Conservation (phyloP, 2,888 invertebrate species). For the Hypercompe scribonia region DNA sequence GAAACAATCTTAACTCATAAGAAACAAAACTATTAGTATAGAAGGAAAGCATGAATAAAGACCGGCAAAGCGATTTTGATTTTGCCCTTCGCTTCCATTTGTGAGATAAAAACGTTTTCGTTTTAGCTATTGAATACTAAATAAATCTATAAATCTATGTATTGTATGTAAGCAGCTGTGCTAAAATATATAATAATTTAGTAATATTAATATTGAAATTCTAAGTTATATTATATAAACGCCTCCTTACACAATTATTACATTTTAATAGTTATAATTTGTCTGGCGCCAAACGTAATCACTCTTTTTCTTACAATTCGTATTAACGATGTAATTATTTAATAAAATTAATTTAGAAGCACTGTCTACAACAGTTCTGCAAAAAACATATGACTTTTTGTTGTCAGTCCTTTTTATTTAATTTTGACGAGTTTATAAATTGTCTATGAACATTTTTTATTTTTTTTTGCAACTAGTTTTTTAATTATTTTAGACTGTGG, state of each 20-base stretch:
- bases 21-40: too few relatives aligned
- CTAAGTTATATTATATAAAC: not conserved
- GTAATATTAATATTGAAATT: not conserved
- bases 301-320: not conserved
- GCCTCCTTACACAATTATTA: slow-evolving; percentile 14
- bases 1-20: too few relatives aligned
- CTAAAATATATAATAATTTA: not conserved
- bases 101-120: too few relatives aligned
- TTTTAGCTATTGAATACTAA: too few relatives aligned
- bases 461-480: not conserved
- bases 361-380: slow-evolving; percentile 6
- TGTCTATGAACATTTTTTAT: not conserved
- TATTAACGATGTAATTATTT: not conserved
- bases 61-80: too few relatives aligned
- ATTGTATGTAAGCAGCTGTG: not conserved
- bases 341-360: slow-evolving; percentile 7
- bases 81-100: too few relatives aligned
- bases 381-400: slow-evolving; percentile 10
- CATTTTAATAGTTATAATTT: slow-evolving; percentile 16
- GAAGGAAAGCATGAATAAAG: too few relatives aligned
- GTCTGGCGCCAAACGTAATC: slow-evolving; percentile 6
- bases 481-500: not conserved
- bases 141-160: too few relatives aligned
- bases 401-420: not conserved
- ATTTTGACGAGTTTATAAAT: not conserved